phyloP scores from a whole-genome alignment of 2,888 invertebrate species.

The Xestia ashworthii region DNA sequence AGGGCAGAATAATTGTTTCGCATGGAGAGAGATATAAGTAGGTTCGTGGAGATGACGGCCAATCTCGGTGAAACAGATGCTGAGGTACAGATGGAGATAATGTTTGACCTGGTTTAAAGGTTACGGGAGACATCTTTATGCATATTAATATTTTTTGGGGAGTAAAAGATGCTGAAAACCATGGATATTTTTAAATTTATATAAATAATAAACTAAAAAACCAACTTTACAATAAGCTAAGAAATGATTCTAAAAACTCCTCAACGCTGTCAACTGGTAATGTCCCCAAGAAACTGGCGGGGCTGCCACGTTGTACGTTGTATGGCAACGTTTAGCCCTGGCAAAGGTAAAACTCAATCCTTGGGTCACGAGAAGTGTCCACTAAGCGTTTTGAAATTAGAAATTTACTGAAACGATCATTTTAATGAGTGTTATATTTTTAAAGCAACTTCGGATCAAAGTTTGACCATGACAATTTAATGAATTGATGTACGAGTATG shows the following conservation, averaged over 20 bases:
- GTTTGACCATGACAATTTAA: neutral
- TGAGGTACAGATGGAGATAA: conserved; percentile 8
- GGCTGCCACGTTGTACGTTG: too few species aligned
- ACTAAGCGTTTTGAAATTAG: too few species aligned
- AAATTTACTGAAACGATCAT: neutral
- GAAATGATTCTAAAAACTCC: too few species aligned
- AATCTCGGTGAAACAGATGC: conserved; percentile 31
- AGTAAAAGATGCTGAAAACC: neutral
- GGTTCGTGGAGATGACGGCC: conserved; percentile 39
- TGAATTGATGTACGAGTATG: neutral
- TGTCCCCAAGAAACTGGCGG: too few species aligned
- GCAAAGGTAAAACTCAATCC: too few species aligned
- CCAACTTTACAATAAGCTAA: too few species aligned
- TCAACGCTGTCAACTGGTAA: too few species aligned
- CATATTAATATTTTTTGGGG: neutral
- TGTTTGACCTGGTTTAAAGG: conserved; percentile 37
- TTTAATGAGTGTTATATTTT: neutral
- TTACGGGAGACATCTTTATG: neutral
- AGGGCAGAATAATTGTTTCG: conserved; percentile 56
- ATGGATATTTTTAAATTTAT: neutral
- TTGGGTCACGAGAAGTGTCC: too few species aligned
- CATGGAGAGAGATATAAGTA: conserved; percentile 39
- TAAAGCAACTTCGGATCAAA: neutral
- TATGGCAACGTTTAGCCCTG: too few species aligned
- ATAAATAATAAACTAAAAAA: too few species aligned